phyloP scores from a whole-genome alignment of 2,797 vertebrate genomes.

The Amphiprion clarkii region DNA sequence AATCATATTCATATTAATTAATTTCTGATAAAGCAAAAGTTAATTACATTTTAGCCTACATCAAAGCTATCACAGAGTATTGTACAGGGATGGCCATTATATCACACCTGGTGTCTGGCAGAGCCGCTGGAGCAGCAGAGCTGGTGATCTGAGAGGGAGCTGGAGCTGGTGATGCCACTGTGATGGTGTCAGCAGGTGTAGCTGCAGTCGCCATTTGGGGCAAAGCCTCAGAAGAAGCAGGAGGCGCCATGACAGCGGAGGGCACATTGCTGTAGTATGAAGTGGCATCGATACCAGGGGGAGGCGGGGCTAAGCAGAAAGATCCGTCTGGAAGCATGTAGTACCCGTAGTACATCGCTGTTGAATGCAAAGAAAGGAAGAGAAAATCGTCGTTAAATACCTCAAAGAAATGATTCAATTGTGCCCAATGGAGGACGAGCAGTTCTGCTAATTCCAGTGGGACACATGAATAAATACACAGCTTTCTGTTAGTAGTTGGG shows the following conservation, averaged over 20 bases:
- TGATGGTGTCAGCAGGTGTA: conserved; percentile 74
- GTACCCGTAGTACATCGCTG: conserved; percentile 97
- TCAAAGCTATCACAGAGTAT: neutral
- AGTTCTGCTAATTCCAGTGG: neutral
- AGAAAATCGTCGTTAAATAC: neutral
- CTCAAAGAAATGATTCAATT: conserved; percentile 11
- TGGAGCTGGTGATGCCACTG: conserved; percentile 41
- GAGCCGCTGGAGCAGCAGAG: conserved; percentile 50
- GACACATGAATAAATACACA: neutral
- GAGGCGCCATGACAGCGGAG: conserved; percentile 83
- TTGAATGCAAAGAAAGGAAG: conserved; percentile 69
- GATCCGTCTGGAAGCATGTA: conserved; percentile 97
- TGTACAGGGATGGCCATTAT: neutral
- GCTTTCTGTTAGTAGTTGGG: neutral
- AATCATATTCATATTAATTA: neutral
- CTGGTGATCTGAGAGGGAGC: conserved; percentile 51
- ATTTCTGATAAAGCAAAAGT: neutral
- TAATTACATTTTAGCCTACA: neutral
- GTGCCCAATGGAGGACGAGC: neutral
- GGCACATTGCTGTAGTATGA: conserved; percentile 90
- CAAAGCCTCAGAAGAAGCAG: conserved; percentile 78
- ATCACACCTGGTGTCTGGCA: conserved; percentile 71
- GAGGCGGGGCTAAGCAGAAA: conserved; percentile 94
- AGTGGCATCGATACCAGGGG: conserved; percentile 91
- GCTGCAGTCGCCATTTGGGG: conserved; percentile 87